Conservation (phyloP, 2,797 vertebrate genomes). For the Bovichtus variegatus region DNA sequence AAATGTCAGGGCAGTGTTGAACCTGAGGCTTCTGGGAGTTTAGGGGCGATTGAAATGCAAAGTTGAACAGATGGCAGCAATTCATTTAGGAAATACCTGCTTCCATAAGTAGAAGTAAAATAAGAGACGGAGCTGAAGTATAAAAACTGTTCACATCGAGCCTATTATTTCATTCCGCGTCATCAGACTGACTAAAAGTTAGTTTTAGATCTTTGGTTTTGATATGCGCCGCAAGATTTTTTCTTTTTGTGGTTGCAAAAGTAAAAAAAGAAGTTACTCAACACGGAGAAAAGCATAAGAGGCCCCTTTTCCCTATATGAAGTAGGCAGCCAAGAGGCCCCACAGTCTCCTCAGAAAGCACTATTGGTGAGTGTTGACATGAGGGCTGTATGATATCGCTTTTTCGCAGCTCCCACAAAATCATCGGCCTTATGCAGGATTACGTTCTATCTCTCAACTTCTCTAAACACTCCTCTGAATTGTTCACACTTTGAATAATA, state of each 20-base stretch:
- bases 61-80: conserved; percentile 15
- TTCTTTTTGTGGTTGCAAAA: conserved; percentile 52
- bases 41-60: conserved; percentile 9
- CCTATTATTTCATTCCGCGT: conserved; percentile 26
- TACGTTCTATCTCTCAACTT: conserved; percentile 44
- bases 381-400: conserved; percentile 74
- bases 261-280: conserved; percentile 67
- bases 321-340: conserved; percentile 75
- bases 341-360: conserved; percentile 76
- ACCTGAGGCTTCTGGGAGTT: conserved; percentile 10
- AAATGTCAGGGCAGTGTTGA: conserved; percentile 13
- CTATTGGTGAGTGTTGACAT: conserved; percentile 81
- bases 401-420: conserved; percentile 71
- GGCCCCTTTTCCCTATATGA: conserved; percentile 74
- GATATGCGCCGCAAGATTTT: conserved; percentile 48
- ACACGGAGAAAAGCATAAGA: conserved; percentile 70
- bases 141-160: conserved; percentile 12
- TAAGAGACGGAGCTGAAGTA: background rate
- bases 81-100: conserved; percentile 40
- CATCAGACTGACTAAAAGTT: conserved; percentile 53
- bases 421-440: conserved; percentile 57
- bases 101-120: conserved; percentile 18
- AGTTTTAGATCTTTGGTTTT: conserved; percentile 49
- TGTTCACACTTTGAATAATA: conserved; percentile 23
- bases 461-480: conserved; percentile 18